Conservation (phyloP, 1,140 invertebrate species). For the Orius insidiosus region DNA sequence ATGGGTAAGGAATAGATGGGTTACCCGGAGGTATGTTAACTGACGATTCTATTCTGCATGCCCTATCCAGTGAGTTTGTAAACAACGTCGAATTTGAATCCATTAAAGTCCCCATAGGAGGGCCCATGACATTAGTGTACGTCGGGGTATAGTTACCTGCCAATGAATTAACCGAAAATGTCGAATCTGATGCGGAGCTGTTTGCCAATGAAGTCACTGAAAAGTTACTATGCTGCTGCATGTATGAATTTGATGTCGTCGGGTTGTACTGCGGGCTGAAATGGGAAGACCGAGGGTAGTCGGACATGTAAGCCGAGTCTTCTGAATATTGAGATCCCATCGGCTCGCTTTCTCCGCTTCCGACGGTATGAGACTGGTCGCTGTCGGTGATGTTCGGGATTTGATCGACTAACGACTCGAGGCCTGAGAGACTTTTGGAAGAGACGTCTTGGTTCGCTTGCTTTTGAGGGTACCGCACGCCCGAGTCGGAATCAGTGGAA, state of each 20-base stretch:
- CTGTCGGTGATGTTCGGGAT: constrained; percentile 70
- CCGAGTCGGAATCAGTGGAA: constrained; percentile 21
- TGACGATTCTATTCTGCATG: constrained; percentile 10
- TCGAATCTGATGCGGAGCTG: constrained; percentile 22
- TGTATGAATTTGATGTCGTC: constrained; percentile 20
- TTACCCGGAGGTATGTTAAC: constrained; percentile 20
- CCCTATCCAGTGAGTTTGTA: constrained; percentile 19
- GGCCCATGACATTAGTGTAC: constrained; percentile 22
- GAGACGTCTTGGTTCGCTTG: constrained; percentile 47
- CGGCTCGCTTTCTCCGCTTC: constrained; percentile 15
- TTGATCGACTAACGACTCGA: constrained; percentile 78
- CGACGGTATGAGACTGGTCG: constrained; percentile 23
- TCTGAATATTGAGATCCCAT: constrained; percentile 19
- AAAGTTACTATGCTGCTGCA: constrained; percentile 25
- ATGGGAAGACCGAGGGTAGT: constrained; percentile 20
- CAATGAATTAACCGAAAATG: constrained; percentile 24
- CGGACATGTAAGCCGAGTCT: constrained; percentile 22
- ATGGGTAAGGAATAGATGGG: constrained; percentile 24
- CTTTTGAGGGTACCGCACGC: constrained; percentile 20
- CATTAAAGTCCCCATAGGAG: constrained; percentile 16
- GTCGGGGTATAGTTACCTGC: constrained; percentile 21
- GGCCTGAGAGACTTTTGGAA: constrained; percentile 69
- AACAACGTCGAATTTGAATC: constrained; percentile 22
- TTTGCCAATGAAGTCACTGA: constrained; percentile 28
- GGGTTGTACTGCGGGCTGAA: constrained; percentile 18